Base-by-base conservation (phyloP, 2,888 invertebrate genomes). In the Candidula unifasciata region DNA sequence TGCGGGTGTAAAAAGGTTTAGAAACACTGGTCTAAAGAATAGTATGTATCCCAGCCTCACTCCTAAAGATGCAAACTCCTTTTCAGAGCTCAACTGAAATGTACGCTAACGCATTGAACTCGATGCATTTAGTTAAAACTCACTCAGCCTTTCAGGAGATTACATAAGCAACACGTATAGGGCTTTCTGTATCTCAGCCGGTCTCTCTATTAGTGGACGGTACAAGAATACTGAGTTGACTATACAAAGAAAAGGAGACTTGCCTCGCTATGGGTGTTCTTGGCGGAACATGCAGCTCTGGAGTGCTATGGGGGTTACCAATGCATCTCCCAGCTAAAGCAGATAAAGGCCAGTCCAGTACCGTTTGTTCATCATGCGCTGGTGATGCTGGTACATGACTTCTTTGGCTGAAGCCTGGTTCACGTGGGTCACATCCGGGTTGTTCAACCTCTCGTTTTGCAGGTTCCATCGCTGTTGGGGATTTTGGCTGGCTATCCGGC, bases 321-420 rank as follows among this genome's bases (percentile, higher is more conserved):
- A 57, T 3, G 57, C 21, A 3, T 57, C 33, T 57, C 57, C 13
- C 6, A 24, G 80, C 80, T 54, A 71, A 27, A 18, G n/a, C 6
- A 24, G 81, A 81, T 1, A 81, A 2, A 18, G 81, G 81, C 81
- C 81, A 81, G 37, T 81, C 81, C 60, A 81, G 13, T 2, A 35
- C 30, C n/a, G 21, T 13, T 21, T 57, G 21, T 33, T 73, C 73
- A 30, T 66, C 37, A n/a, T 69, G 21, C 16, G 33, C 33, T 2
- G 76, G 76, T 52, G 8, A 30, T 30, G 27, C 16, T 69, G 68
- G 68, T n/a, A n/a, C 30, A 69, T 74, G 73, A 54, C 18, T 54
- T 1, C 13, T 33, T 24, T 77, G 57, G 27, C 37, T 30, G 21
- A 27, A 52, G 16, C 73, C 52, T 73, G 44, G 73, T 16, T 13